phyloP scores from a whole-genome alignment of 2,797 vertebrate genomes.

The Falco biarmicus region DNA sequence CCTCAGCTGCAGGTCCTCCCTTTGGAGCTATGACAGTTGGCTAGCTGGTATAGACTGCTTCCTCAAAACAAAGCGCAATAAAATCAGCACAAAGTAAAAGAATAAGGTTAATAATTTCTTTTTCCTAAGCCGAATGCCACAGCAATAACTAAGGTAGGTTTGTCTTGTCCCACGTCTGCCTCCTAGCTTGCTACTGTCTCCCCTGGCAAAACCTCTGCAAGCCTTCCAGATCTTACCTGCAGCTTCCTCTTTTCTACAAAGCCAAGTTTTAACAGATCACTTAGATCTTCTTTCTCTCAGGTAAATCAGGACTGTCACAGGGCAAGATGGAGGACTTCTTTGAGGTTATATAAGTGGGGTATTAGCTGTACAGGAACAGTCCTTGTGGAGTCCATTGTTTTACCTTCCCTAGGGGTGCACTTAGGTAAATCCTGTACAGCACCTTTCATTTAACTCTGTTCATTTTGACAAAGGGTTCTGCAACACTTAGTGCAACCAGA shows the following conservation, averaged over 20 bases:
- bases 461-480: not conserved
- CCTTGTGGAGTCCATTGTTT: not conserved
- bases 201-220: not conserved
- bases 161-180: not conserved
- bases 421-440: not conserved
- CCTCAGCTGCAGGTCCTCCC: not conserved
- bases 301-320: not conserved
- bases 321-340: not conserved
- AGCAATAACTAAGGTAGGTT: not conserved
- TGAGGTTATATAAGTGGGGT: not conserved
- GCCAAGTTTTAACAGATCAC: not conserved
- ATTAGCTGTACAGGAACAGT: rapidly evolving
- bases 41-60: not conserved
- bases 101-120: not conserved
- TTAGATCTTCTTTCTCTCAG: not conserved
- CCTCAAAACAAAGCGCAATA: not conserved
- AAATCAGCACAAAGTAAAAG: not conserved
- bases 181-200: not conserved
- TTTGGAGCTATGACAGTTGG: not conserved
- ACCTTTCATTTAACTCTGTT: not conserved
- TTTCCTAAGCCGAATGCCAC: not conserved
- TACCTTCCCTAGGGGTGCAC: not conserved
- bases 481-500: not conserved
- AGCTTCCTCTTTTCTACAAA: not conserved
- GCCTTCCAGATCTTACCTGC: not conserved